Conservation (phyloP, 1,140 invertebrate genomes). For the Lerema accius region DNA sequence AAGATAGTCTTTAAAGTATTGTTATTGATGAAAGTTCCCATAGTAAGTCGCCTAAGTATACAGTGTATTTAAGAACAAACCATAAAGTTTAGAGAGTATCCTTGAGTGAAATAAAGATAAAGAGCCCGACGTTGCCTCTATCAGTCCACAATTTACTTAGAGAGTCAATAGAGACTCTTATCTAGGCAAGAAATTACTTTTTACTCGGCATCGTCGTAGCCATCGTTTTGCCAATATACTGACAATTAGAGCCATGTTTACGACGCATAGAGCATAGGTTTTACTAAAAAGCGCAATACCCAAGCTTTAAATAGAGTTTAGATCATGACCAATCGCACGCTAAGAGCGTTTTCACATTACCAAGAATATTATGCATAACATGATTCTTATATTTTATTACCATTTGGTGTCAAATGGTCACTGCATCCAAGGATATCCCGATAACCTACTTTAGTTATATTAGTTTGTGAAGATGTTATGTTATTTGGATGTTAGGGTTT, state of each 20-base stretch:
- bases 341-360: constrained; percentile 1
- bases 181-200: constrained; percentile 6
- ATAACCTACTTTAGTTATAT: no score
- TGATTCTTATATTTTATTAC: no score
- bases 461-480: no score
- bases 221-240: constrained; percentile 8
- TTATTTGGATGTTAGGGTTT: no score
- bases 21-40: no score
- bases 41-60: no score
- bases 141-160: constrained; percentile 6
- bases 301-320: constrained; percentile 7
- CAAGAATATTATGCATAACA: no score
- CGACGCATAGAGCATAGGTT: not conserved
- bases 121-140: no score
- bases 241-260: constrained; percentile 25
- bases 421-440: no score
- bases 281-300: constrained; percentile 14
- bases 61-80: no score
- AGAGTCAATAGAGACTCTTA: constrained; percentile 16
- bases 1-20: no score
- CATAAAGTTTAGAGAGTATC: not conserved
- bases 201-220: not conserved
- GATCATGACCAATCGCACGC: not conserved
- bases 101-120: constrained; percentile 6
- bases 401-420: not conserved